These are phyloP conservation scores for Spheniscus mendiculus DNA, from an alignment of 2,113 vertebrate species.

Conservation along the genomic window DNA sequence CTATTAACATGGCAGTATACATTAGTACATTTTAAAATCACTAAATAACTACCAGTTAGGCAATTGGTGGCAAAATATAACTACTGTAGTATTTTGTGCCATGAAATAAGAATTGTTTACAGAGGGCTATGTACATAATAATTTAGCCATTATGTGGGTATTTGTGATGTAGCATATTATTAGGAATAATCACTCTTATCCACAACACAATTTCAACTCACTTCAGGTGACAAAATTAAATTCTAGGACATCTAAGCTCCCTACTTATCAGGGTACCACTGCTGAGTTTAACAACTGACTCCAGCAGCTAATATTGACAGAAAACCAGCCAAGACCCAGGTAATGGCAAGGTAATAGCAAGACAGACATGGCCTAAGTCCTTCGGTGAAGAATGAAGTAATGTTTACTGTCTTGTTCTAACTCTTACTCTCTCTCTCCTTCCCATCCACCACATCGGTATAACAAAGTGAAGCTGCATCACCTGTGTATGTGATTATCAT, in stretches of 20 bases:
- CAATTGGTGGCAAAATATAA: constrained; percentile 26
- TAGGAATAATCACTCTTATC: background rate
- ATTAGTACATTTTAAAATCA: constrained; percentile 68
- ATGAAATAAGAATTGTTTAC: background rate
- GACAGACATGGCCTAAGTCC: background rate
- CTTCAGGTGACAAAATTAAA: background rate
- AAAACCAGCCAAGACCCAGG: background rate
- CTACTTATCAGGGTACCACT: background rate
- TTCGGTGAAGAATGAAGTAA: background rate
- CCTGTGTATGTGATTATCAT: background rate
- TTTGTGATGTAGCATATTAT: background rate
- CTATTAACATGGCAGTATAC: constrained; percentile 53
- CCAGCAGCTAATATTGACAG: background rate
- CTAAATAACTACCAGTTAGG: background rate
- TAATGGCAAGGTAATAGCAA: background rate
- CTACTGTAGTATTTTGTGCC: background rate
- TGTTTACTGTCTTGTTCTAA: background rate
- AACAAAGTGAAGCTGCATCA: background rate
- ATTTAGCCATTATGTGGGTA: background rate
- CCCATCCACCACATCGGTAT: background rate
- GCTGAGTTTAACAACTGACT: background rate
- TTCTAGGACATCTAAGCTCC: background rate
- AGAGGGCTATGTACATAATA: background rate
- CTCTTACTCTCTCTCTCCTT: background rate
- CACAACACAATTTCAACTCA: background rate